Conservation (phyloP, 2,113 vertebrate species). For the Eptatretus burgeri region DNA sequence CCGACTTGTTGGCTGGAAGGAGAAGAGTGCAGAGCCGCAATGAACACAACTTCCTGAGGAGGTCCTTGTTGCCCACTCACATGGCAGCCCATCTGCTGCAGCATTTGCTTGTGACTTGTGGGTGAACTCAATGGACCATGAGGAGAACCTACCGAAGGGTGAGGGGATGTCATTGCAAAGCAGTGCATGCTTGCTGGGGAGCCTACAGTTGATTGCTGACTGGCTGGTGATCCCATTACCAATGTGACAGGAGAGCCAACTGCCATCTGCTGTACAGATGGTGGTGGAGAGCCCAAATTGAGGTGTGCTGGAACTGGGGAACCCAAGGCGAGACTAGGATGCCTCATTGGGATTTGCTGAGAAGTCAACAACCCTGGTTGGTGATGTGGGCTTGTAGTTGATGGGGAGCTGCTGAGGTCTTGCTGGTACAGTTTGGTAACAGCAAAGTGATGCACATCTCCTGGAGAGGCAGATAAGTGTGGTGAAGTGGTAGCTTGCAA, state of each 20-base stretch:
- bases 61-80: too few relatives aligned
- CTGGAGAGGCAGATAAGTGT: too few relatives aligned
- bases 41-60: too few relatives aligned
- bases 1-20: not conserved
- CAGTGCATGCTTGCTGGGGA: constrained; percentile 2
- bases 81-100: not conserved
- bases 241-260: not conserved
- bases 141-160: not conserved
- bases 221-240: constrained; percentile 1
- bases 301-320: constrained; percentile 3
- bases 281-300: not conserved
- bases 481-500: too few relatives aligned
- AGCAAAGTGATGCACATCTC: too few relatives aligned
- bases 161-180: constrained; percentile 4
- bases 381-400: too few relatives aligned
- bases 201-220: constrained; percentile 2
- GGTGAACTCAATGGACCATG: not conserved
- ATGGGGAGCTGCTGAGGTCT: too few relatives aligned
- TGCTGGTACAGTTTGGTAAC: too few relatives aligned
- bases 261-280: constrained; percentile 4
- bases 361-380: too few relatives aligned
- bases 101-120: not conserved
- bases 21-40: too few relatives aligned
- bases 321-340: not conserved
- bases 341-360: too few relatives aligned